A percentile compares a stretch with the other conserved stretches of the same genome.
Conservation (phyloP, 2,888 invertebrate species). For the Gisinianus flammeolus region DNA sequence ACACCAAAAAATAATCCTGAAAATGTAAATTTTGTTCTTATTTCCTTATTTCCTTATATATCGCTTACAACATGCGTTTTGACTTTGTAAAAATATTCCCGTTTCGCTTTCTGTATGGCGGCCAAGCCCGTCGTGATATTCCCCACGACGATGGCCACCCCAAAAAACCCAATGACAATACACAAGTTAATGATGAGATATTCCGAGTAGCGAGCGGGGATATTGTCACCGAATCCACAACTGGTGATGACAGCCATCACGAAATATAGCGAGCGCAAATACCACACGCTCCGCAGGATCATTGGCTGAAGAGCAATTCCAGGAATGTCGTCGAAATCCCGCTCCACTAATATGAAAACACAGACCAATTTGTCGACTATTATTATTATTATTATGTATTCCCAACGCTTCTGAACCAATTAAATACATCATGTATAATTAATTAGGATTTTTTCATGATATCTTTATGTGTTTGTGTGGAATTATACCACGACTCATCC, state of each 20-base stretch:
- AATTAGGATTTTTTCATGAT: too few species aligned
- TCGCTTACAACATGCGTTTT: conserved; percentile 44
- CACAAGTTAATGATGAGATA: conserved; percentile 47
- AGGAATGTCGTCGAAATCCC: not conserved
- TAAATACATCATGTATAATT: not conserved
- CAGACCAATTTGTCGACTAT: too few species aligned
- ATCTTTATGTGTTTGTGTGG: not conserved
- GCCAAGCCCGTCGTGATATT: conserved; percentile 50
- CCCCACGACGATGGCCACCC: conserved; percentile 50
- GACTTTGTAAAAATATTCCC: conserved; percentile 54
- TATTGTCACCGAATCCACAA: conserved; percentile 52
- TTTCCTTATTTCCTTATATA: too few species aligned
- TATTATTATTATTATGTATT: not conserved
- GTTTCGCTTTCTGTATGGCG: conserved; percentile 41
- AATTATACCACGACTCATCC: not conserved
- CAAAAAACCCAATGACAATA: conserved; percentile 51
- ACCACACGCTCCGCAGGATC: conserved; percentile 45
- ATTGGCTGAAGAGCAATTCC: not conserved
- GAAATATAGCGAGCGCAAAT: conserved; percentile 48
- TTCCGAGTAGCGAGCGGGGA: conserved; percentile 46
- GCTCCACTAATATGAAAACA: not conserved
- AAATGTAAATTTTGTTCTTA: not conserved
- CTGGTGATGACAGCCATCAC: conserved; percentile 49
- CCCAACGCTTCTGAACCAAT: not conserved
- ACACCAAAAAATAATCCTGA: not conserved